Evolutionary conservation across 2,888 invertebrate species (phyloP).

Genomic region (Ectemnius cavifrons): DNA sequence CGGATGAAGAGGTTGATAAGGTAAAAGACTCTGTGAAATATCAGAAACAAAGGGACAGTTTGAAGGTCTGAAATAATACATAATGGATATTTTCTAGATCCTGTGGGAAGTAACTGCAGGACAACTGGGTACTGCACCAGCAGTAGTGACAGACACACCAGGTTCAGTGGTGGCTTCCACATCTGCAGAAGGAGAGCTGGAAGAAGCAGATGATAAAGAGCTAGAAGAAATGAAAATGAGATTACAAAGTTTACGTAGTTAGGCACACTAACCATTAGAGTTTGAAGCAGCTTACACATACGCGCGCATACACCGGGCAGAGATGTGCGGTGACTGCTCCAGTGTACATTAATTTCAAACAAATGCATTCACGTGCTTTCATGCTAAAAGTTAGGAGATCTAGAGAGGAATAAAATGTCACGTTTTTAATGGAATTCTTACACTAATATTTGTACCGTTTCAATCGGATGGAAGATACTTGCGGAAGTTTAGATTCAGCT

Average conservation of each 20-base stretch:
- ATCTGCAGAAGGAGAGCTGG: conserved; percentile 82
- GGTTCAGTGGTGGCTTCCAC: conserved; percentile 80
- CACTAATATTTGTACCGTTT: conserved; percentile 29
- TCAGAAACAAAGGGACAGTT: no score
- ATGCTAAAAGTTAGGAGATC: background rate
- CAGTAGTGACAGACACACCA: conserved; percentile 84
- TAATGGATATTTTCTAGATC: conserved; percentile 78
- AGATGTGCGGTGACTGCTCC: background rate
- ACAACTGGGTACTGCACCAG: conserved; percentile 94
- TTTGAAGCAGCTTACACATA: conserved; percentile 26
- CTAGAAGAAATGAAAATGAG: conserved; percentile 95
- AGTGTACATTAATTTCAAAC: background rate
- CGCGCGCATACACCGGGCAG: conserved; percentile 11
- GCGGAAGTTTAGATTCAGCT: conserved; percentile 14
- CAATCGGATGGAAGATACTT: conserved; percentile 10
- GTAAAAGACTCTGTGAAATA: conserved; percentile 76
- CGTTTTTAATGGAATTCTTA: background rate
- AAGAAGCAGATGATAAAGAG: conserved; percentile 85
- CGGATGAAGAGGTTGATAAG: conserved; percentile 95
- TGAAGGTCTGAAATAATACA: background rate
- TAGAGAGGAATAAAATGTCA: background rate
- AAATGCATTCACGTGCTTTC: background rate
- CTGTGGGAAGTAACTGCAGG: conserved; percentile 95
- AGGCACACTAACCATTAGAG: conserved; percentile 71
- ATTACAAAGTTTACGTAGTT: conserved; percentile 92